phyloP scores from a whole-genome alignment of 2,797 vertebrate species.

The Chanos chanos region DNA sequence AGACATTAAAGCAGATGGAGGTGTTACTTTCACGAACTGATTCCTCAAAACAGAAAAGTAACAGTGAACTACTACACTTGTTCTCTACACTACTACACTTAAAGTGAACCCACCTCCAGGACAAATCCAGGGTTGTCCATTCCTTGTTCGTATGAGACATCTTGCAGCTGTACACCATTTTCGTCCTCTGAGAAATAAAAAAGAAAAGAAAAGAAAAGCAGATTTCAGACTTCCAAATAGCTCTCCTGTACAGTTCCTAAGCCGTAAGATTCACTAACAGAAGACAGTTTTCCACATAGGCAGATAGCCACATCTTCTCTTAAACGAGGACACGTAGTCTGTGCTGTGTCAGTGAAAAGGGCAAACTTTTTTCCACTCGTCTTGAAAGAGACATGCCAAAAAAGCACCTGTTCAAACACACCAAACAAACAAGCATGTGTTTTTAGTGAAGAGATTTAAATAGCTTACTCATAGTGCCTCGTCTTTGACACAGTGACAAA shows the following conservation, averaged over 20 bases:
- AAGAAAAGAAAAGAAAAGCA: conserved; percentile 30
- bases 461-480: conserved; percentile 71
- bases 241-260: not conserved
- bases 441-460: conserved; percentile 47
- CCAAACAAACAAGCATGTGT: conserved; percentile 33
- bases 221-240: conserved; percentile 1
- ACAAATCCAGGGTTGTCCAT: conserved; percentile 65
- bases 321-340: too few species aligned
- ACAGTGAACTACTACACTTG: not conserved
- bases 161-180: conserved; percentile 35
- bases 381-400: conserved; percentile 12
- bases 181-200: conserved; percentile 56
- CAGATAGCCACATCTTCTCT: too few species aligned
- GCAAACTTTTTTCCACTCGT: too few species aligned
- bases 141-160: conserved; percentile 33
- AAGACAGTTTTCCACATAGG: too few species aligned
- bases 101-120: conserved; percentile 56
- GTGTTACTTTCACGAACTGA: not conserved
- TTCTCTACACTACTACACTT: too few species aligned
- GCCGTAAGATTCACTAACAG: not conserved
- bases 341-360: too few species aligned
- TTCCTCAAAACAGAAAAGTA: not conserved
- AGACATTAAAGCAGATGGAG: not conserved
- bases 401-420: conserved; percentile 31
- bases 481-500: conserved; percentile 47